These are phyloP conservation scores for Labroides dimidiatus DNA, from an alignment of 2,797 vertebrate species.

Conservation along the genomic window DNA sequence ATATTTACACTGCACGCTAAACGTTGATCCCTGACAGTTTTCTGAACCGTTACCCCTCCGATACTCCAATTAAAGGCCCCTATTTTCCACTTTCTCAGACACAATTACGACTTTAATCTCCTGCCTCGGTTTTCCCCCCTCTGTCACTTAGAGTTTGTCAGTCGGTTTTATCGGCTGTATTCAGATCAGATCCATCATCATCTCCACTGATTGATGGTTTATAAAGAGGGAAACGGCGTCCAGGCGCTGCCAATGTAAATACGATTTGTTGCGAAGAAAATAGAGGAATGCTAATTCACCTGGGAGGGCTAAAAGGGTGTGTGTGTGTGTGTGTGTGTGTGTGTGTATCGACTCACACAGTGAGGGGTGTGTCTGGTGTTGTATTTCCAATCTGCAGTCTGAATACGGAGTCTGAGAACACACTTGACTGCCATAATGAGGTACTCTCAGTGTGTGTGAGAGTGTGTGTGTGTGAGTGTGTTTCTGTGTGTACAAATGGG, in stretches of 20 bases:
- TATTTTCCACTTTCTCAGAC: conserved; percentile 1
- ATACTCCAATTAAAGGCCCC: not conserved
- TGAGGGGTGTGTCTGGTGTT: conserved; percentile 72
- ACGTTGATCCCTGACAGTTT: not conserved
- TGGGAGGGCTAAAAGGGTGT: conserved; percentile 24
- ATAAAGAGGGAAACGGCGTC: not conserved
- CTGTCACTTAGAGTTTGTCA: not conserved
- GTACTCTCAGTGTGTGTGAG: conserved; percentile 20
- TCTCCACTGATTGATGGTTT: conserved; percentile 18
- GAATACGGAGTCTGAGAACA: conserved; percentile 61
- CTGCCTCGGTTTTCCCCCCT: not conserved
- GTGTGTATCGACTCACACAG: conserved; percentile 50
- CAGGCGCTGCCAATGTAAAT: conserved; percentile 41
- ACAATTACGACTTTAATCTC: conserved; percentile 10
- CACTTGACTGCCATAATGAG: conserved; percentile 64
- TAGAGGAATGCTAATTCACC: conserved; percentile 51
- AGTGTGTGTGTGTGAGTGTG: conserved; percentile 33
- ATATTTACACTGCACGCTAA: not conserved
- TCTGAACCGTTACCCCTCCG: not conserved
- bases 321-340: conserved; percentile 18
- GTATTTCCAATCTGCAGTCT: conserved; percentile 65
- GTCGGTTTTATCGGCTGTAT: not conserved
- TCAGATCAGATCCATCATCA: conserved; percentile 29
- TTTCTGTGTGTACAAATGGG: conserved; percentile 30
- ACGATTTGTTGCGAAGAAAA: conserved; percentile 33